Conservation (phyloP, 2,113 vertebrate species). For the Centropus unirufus region DNA sequence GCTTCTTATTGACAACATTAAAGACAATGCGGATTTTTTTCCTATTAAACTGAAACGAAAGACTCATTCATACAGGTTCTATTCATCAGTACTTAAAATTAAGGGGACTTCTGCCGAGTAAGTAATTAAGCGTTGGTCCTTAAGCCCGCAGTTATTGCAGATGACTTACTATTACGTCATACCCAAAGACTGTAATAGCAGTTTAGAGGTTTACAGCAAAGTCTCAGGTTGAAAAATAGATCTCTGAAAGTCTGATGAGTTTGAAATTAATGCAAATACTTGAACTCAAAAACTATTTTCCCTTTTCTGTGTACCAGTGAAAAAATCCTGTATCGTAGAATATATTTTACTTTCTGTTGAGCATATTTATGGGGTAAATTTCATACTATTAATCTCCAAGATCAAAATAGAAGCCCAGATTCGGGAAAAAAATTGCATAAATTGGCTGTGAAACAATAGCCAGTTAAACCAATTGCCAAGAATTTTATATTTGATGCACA, state of each 20-base stretch:
- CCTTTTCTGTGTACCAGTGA: not conserved
- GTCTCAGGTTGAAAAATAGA: constrained; percentile 5
- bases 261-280: constrained; percentile 1
- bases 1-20: not conserved
- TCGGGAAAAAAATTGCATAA: constrained; percentile 31
- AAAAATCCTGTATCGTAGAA: not conserved
- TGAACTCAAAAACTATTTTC: not conserved
- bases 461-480: constrained; percentile 1
- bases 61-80: not conserved
- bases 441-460: not conserved
- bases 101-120: not conserved
- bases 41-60: not conserved
- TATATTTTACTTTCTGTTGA: constrained; percentile 3
- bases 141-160: not conserved
- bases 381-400: constrained; percentile 8
- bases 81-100: not conserved
- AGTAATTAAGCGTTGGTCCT: not conserved
- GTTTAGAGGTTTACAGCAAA: not conserved
- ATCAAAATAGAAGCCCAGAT: constrained; percentile 30
- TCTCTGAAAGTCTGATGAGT: not conserved
- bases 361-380: not conserved
- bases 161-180: not conserved
- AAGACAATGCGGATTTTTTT: not conserved
- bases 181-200: not conserved
- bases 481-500: constrained; percentile 24